These are phyloP conservation scores for Azemiops feae DNA, from an alignment of 2,113 vertebrate genomes.

Conservation along the genomic window DNA sequence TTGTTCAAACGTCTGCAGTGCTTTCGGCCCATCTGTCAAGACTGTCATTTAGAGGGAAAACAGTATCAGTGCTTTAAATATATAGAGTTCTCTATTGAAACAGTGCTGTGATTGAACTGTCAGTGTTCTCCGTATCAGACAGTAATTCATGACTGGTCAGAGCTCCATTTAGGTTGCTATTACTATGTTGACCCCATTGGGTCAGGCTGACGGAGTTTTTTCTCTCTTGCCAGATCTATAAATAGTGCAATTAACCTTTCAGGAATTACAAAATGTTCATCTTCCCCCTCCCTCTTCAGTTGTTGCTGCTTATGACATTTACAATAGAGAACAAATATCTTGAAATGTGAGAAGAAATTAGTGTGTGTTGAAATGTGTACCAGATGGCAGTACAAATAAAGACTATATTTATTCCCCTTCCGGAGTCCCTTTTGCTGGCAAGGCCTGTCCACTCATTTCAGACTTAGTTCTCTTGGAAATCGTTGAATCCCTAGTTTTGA, in stretches of 20 bases:
- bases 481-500: conserved; percentile 27
- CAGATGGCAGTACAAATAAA: conserved; percentile 28
- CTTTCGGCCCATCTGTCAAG: conserved; percentile 83
- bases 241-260: conserved; percentile 81
- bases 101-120: conserved; percentile 83
- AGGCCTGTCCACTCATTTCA: not conserved
- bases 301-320: conserved; percentile 50
- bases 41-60: conserved; percentile 86
- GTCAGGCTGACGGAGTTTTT: conserved; percentile 66
- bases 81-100: conserved; percentile 82
- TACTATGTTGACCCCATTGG: conserved; percentile 69
- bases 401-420: not conserved
- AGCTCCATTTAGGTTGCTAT: conserved; percentile 75
- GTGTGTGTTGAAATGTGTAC: conserved; percentile 32
- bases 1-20: conserved; percentile 81
- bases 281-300: conserved; percentile 57
- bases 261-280: conserved; percentile 69
- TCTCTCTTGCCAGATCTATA: conserved; percentile 71
- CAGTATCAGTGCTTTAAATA: conserved; percentile 85
- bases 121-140: conserved; percentile 75
- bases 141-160: conserved; percentile 82
- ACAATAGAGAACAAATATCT: conserved; percentile 36
- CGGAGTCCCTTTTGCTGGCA: not conserved
- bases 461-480: conserved; percentile 23
- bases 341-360: conserved; percentile 23